Conservation (phyloP, 2,888 invertebrate species). For the Cistogaster globosa region DNA sequence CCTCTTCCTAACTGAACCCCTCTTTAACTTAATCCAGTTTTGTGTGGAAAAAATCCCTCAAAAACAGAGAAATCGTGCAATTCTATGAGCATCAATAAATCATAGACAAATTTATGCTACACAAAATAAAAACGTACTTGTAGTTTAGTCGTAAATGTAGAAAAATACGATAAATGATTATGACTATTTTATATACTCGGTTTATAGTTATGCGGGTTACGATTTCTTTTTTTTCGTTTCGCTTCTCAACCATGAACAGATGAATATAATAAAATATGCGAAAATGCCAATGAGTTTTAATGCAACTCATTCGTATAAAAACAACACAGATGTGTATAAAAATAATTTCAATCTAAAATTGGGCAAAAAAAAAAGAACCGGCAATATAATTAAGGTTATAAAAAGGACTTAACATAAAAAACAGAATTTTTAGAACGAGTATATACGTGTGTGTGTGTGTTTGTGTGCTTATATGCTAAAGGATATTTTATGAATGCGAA, state of each 20-base stretch:
- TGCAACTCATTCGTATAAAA: constrained; percentile 37
- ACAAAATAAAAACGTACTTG: background rate
- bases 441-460: background rate
- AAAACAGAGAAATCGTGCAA: background rate
- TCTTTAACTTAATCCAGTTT: too few species aligned
- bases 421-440: background rate
- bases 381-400: constrained; percentile 54
- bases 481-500: constrained; percentile 61
- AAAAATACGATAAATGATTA: constrained; percentile 44
- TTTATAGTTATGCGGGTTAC: constrained; percentile 33
- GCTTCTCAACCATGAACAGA: constrained; percentile 14
- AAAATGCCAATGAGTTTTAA: constrained; percentile 58
- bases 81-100: constrained; percentile 44
- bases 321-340: constrained; percentile 6
- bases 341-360: constrained; percentile 29
- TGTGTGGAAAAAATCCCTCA: background rate
- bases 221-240: background rate
- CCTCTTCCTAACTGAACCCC: too few species aligned
- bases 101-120: constrained; percentile 46
- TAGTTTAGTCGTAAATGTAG: constrained; percentile 18
- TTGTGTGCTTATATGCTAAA: constrained; percentile 1
- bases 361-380: constrained; percentile 15
- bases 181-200: constrained; percentile 26
- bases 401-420: constrained; percentile 53
- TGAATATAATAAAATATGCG: constrained; percentile 36